Evolutionary conservation across 23 tunicate genomes (phyloP), one percentile per base, ranked within the genome.

Genomic region (Styela clava): DNA sequence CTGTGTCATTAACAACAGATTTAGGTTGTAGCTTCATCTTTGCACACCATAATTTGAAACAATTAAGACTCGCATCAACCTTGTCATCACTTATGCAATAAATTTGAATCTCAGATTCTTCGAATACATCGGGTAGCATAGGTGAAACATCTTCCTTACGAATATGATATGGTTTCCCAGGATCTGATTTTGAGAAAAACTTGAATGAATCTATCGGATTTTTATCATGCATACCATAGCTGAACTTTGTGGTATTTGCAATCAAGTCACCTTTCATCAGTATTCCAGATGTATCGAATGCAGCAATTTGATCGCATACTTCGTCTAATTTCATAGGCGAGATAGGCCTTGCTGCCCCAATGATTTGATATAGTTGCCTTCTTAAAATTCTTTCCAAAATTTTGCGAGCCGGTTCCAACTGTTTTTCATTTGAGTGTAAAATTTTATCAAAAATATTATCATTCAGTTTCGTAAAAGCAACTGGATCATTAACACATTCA

Each of bases 381-480:
- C 63, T 68, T 16, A 33, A 74, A 2, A 91, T 82, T 36, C 90
- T 64, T 2, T 69, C 35, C 29, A 91, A 25, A 24, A 91, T 86
- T 2, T 22, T 24, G 16, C 73, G 65, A n/a, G 97, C 91, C 27
- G 84, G 36, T 27, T 34, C 28, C 77, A 71, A 30, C 18, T 76
- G 72, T 32, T 21, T 20, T 22, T 28, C 35, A 71, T 35, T 18
- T 0, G 87, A 83, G 33, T 83, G 31, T 12, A 84, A 68, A 37
- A 91, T 91, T 64, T 83, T 74, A 78, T 82, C 78, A 31, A 82
- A 86, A 18, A 90, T 61, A 84, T 74, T 19, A 56, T 92, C 97
- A 0, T 84, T 79, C 2, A 92, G 78, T 33, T 92, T 83, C 1
- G 86, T 74, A 61, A 64, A 92, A 3, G 88, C 92, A 64, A 78